Evolutionary conservation across 2,888 invertebrate genomes (phyloP).

Genomic region (Xylocampa areola): DNA sequence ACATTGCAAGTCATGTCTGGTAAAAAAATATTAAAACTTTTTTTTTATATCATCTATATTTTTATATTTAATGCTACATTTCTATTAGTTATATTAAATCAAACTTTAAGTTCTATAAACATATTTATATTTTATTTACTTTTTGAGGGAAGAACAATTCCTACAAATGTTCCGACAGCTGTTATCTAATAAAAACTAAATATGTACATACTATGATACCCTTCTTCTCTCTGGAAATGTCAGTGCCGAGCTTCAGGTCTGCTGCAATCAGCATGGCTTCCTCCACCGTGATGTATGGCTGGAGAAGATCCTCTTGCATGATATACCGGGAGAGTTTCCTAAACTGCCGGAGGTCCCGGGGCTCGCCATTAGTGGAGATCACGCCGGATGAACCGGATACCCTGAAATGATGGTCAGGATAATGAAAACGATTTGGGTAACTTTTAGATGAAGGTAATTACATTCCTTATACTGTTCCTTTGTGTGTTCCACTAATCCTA

Average conservation of each 20-base stretch:
- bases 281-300: conserved; percentile 95
- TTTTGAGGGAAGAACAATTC: too few species aligned
- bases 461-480: too few species aligned
- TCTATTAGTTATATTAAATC: too few species aligned
- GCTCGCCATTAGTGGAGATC: conserved; percentile 94
- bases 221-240: conserved; percentile 91
- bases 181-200: too few species aligned
- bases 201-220: conserved; percentile 91
- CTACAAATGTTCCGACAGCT: too few species aligned
- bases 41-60: too few species aligned
- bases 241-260: conserved; percentile 95
- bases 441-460: not conserved
- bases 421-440: not conserved
- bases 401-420: conserved; percentile 80
- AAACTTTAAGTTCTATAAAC: too few species aligned
- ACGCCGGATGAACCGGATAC: conserved; percentile 92
- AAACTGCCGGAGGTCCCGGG: conserved; percentile 94
- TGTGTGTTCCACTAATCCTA: too few species aligned
- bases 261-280: conserved; percentile 97
- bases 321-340: conserved; percentile 97
- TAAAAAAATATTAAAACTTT: too few species aligned
- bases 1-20: too few species aligned
- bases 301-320: conserved; percentile 97
- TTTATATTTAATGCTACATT: too few species aligned
- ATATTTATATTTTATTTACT: too few species aligned